phyloP scores from a whole-genome alignment of 1,140 invertebrate genomes.

The Chymomyza costata region DNA sequence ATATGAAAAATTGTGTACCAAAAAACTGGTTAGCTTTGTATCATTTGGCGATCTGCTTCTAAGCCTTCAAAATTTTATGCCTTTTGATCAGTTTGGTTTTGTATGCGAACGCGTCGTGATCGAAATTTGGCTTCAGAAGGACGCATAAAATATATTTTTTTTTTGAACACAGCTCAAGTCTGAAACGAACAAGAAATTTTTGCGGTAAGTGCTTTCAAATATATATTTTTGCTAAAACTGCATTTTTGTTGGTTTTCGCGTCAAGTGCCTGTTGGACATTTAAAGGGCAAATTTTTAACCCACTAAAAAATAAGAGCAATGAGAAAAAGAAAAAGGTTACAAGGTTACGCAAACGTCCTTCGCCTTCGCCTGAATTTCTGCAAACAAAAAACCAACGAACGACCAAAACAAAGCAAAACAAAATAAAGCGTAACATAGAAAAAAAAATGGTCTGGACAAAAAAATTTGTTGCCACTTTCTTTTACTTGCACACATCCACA shows the following conservation, averaged over 20 bases:
- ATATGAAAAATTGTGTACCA: slow-evolving; percentile 40
- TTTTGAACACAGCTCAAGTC: too few relatives aligned
- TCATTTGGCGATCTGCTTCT: slow-evolving; percentile 4
- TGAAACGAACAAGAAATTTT: too few relatives aligned
- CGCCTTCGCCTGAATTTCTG: slow-evolving; percentile 56
- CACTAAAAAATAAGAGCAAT: slow-evolving; percentile 15
- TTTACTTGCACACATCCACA: slow-evolving; percentile 62
- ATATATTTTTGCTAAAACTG: slow-evolving; percentile 12
- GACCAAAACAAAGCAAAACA: slow-evolving; percentile 49
- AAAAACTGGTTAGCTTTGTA: background rate
- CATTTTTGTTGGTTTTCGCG: slow-evolving; percentile 21
- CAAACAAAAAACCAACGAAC: slow-evolving; percentile 35
- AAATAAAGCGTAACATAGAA: slow-evolving; percentile 57
- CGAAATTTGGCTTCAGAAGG: slow-evolving; percentile 19
- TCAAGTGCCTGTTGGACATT: slow-evolving; percentile 29
- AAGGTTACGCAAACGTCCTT: slow-evolving; percentile 74
- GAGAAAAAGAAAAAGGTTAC: slow-evolving; percentile 62
- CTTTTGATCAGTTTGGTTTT: slow-evolving; percentile 57
- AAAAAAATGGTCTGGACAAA: slow-evolving; percentile 18
- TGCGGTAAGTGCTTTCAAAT: too few relatives aligned
- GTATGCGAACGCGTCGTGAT: slow-evolving; percentile 51
- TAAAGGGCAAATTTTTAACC: slow-evolving; percentile 56
- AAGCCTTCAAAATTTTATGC: slow-evolving; percentile 35
- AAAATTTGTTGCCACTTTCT: slow-evolving; percentile 65
- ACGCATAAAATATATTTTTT: too few relatives aligned